These are phyloP conservation scores for Rhopalosiphum padi DNA, from an alignment of 1,140 invertebrate genomes.

Conservation along the genomic window DNA sequence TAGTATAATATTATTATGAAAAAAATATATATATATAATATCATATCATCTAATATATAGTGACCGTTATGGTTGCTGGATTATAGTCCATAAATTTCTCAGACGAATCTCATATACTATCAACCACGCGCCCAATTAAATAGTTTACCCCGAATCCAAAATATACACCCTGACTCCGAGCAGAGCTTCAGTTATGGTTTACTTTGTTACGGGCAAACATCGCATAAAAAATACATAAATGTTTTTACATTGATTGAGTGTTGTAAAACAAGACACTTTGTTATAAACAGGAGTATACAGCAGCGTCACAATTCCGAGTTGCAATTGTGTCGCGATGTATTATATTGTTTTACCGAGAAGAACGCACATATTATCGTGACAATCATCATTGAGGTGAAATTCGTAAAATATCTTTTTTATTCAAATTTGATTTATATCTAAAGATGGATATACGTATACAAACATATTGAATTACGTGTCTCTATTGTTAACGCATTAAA, in stretches of 20 bases:
- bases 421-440: background rate
- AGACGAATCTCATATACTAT: background rate
- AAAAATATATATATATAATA: background rate
- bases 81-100: slow-evolving; percentile 3
- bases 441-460: background rate
- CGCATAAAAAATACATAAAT: background rate
- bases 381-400: background rate
- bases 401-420: background rate
- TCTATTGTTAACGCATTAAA: background rate
- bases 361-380: background rate
- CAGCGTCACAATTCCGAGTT: background rate
- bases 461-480: background rate
- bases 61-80: background rate
- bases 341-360: background rate
- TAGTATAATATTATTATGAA: background rate
- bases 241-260: background rate
- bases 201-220: background rate
- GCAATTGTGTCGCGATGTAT: background rate
- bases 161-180: background rate
- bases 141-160: background rate
- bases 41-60: background rate
- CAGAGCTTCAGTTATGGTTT: background rate
- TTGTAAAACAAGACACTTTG: background rate
- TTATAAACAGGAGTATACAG: background rate
- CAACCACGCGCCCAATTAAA: background rate